Evolutionary conservation across 2,113 vertebrate genomes (phyloP), one percentile per base, ranked within the genome.

Genomic region (Thunnus maccoyii): DNA sequence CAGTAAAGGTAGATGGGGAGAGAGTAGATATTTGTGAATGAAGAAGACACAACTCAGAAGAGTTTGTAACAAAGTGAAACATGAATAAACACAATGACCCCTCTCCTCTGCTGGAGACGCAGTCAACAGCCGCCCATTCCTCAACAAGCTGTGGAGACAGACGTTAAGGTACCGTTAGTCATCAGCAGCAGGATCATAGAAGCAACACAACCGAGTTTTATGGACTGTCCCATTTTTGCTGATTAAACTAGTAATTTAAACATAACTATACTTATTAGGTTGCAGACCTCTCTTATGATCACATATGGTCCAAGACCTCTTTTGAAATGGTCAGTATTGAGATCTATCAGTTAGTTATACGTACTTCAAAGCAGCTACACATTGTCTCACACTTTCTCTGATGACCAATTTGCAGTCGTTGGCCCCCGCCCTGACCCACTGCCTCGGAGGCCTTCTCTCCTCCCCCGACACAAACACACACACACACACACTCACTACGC

Each of bases 311-410:
- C 51, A 18, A 17, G 12, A 16, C 15, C 7, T 41, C 3, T 44
- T 55, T 48, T 51, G 20, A 47, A 22, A 15, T 18, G 17, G 16
- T 25, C 25, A 15, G 14, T 4, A 46, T n/a, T 56, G 57, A 46
- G 18, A 58, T 5, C 15, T 46, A 7, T 60, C 17, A 62, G 44
- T 41, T 18, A 18, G 22, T 71, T 62, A 61, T 61, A 32, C 63
- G 69, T 41, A 22, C 48, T 80, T 77, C 64, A 84, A 68, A 86
- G 66, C 32, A 55, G 20, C 52, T 57, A 66, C 32, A 66, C 0
- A 55, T 12, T 1, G 47, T 82, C 55, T 87, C 75, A 80, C 83
- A 73, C 80, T 72, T 71, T 84, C 71, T 30, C 25, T 52, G 76
- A 73, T 1, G 9, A 51, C 54, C 60, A 32, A 77, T 82, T 89